Base-by-base conservation (phyloP, 2,888 invertebrate genomes). In the Noctua janthe region DNA sequence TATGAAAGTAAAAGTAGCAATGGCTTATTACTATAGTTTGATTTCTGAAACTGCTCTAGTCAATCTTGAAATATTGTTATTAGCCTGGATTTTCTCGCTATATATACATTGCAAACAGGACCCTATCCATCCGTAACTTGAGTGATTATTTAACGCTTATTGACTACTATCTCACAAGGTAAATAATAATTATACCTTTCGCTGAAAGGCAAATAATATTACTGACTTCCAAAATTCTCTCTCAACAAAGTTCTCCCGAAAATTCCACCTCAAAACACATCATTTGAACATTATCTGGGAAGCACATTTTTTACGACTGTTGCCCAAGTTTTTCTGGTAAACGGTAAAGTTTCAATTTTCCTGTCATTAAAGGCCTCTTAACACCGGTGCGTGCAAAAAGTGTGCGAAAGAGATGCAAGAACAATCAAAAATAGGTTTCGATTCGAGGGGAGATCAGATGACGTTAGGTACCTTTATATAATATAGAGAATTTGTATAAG, bases 291-390 rank as follows among this genome's bases (percentile, higher is more conserved):
- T 95, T 94, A 95, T 94, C 94, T 92, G 88, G 80, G 81, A 81
- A 90, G 91, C 89, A 92, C 91, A 91, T 92, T 94, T 94, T 94
- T 95, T 94, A 95, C 94, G 94, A 94, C 91, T 93, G 92, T 94
- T 93, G 85, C 87, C 87, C 92, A 94, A 90, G 76, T 91, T 94
- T 95, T 95, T 94, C 92, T 84, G 72, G 89, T 88, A 89, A 92
- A 90, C 91, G 92, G 88, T 92, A 91, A 91, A 96, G 93, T 96
- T 96, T 95, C 95, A 95, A 95, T 96, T 96, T 95, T 95, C 95
- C 96, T 95, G 95, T 95, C 96, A 96, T 96, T 96, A 96, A 94
- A 95, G 93, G 91, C 88, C 93, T 94, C 91, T 96, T 95, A 95
- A 93, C 94, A 93, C 89, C 87, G 88, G 88, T 88, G 89, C 87